phyloP scores from a whole-genome alignment of 2,888 invertebrate species.

The Drosophila subsilvestris region DNA sequence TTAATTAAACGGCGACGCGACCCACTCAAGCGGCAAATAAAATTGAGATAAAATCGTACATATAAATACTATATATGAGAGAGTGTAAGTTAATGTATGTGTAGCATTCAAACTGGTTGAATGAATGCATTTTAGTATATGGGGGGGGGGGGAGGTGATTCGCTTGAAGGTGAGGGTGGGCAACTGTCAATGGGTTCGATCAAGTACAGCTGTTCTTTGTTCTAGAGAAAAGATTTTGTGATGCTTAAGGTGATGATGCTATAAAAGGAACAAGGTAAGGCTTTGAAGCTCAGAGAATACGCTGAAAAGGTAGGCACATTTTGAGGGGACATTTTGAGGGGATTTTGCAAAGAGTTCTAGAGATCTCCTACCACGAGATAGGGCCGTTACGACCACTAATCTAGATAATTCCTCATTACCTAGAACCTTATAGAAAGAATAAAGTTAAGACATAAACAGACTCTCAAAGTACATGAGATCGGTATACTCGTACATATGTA shows the following conservation, averaged over 20 bases:
- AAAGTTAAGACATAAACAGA: no score
- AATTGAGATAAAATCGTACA: background rate
- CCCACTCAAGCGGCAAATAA: conserved; percentile 40
- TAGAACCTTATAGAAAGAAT: no score
- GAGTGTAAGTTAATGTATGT: background rate
- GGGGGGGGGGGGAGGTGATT: conserved; percentile 4
- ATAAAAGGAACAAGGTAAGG: background rate
- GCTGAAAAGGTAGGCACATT: no score
- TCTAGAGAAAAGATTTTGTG: background rate
- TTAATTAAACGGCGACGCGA: conserved; percentile 64
- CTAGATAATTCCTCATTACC: no score
- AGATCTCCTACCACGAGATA: no score
- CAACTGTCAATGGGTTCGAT: conserved; percentile 3
- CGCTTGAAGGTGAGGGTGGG: conserved; percentile 15
- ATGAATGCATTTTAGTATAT: conserved; percentile 9
- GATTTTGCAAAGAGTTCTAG: no score
- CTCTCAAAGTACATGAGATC: no score
- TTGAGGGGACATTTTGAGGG: no score
- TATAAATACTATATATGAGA: background rate
- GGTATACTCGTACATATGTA: no score
- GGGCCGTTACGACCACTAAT: no score
- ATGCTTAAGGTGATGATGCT: background rate
- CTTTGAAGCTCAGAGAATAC: background rate
- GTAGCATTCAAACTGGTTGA: conserved; percentile 31
- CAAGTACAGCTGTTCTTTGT: conserved; percentile 10